Evolutionary conservation across 2,797 vertebrate genomes (phyloP).

Genomic region (Lates japonicus): DNA sequence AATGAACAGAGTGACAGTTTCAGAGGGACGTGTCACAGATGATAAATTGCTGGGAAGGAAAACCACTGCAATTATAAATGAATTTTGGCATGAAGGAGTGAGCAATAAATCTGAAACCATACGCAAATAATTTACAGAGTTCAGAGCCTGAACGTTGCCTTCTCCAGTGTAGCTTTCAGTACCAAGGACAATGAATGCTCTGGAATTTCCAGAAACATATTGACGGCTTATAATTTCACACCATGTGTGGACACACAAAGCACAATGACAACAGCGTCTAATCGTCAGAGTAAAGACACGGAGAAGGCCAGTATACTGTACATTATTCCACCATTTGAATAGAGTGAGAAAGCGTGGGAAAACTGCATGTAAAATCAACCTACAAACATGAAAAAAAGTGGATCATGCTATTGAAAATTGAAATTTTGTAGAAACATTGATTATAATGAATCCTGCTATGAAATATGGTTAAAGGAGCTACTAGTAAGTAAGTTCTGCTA

Average conservation of each 20-base stretch:
- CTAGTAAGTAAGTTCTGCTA: too few relatives aligned
- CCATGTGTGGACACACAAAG: not conserved
- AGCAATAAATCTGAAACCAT: conserved; percentile 49
- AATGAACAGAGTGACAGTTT: conserved; percentile 22
- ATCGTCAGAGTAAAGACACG: not conserved
- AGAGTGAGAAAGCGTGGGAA: not conserved
- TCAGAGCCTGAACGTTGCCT: conserved; percentile 29
- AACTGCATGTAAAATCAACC: not conserved
- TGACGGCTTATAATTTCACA: not conserved
- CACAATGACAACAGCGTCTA: not conserved
- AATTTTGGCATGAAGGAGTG: conserved; percentile 35
- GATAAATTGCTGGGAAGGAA: conserved; percentile 40
- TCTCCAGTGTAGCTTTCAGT: not conserved
- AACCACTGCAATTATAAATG: conserved; percentile 47
- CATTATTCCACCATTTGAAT: not conserved
- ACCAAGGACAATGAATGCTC: not conserved
- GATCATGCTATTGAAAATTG: too few relatives aligned
- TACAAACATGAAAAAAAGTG: not conserved
- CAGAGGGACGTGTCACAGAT: conserved; percentile 25
- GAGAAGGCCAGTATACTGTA: not conserved
- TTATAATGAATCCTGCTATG: not conserved
- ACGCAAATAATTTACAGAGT: conserved; percentile 28
- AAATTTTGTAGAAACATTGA: too few relatives aligned
- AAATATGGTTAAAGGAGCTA: not conserved
- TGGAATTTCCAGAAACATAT: conserved; percentile 2